phyloP scores from a whole-genome alignment of 1,140 invertebrate genomes.

The Eriosoma lanigerum region DNA sequence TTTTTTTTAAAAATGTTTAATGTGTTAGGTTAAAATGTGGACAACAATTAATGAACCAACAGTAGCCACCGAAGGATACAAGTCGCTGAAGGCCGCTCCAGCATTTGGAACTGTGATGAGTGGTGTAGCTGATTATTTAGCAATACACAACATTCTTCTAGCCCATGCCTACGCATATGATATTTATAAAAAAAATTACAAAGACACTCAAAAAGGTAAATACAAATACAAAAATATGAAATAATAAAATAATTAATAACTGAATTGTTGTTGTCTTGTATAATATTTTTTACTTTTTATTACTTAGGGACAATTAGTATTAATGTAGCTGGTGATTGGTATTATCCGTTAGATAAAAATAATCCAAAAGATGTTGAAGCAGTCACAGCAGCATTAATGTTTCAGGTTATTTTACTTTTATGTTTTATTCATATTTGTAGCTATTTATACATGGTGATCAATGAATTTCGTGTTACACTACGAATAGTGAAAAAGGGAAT shows the following conservation, averaged over 20 bases:
- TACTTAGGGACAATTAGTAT: not conserved
- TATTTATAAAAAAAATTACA: slow-evolving; percentile 67
- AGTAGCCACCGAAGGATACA: slow-evolving; percentile 68
- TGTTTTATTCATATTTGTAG: too few species aligned
- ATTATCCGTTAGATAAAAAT: not conserved
- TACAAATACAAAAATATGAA: too few species aligned
- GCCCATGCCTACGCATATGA: slow-evolving; percentile 67
- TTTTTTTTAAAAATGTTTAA: too few species aligned
- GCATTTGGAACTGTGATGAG: slow-evolving; percentile 57
- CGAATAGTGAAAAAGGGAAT: too few species aligned
- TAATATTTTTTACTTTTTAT: not conserved
- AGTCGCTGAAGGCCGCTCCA: slow-evolving; percentile 57
- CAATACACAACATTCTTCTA: slow-evolving; percentile 65
- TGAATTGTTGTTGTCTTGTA: not conserved
- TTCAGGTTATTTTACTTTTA: not conserved
- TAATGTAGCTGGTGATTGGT: not conserved
- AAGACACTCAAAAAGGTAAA: slow-evolving; percentile 61
- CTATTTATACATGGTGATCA: too few species aligned
- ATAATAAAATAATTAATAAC: too few species aligned
- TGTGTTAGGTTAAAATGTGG: slow-evolving; percentile 63
- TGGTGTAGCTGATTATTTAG: slow-evolving; percentile 60
- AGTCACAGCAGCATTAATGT: not conserved
- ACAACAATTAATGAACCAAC: slow-evolving; percentile 74
- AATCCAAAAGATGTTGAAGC: not conserved
- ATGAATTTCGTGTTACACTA: too few species aligned